Base-by-base conservation (phyloP, 2,113 vertebrate genomes). In the Gasterosteus aculeatus region DNA sequence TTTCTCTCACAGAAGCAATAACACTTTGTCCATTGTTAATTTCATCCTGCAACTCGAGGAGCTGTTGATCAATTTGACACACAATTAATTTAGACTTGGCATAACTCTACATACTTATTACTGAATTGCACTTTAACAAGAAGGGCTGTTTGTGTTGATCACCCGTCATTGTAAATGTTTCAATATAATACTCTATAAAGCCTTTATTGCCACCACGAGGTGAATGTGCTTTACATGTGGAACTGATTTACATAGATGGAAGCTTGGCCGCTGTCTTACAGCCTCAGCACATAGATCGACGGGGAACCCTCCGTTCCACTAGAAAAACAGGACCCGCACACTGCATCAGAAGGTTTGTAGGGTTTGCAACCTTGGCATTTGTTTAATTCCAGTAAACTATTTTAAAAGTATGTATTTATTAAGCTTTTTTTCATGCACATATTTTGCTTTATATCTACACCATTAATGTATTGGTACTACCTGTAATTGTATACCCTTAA, bases 131-230 rank as follows among this genome's bases (percentile, higher is more conserved):
- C 61, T 87, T 87, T 84, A 83, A 83, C 79, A 72, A 70, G 81
- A 41, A 65, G 53, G 75, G 15, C 72, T 75, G 59, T 89, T 76
- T 82, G 69, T 77, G 78, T 82, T 81, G 73, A 78, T 84, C 72
- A 70, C 72, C 53, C 59, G 57, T 63, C 62, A 47, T 44, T 77
- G 71, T 89, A 85, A 87, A 88, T 64, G 83, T 82, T 78, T 83
- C 78, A 67, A 51, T 87, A 75, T 81, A 86, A 86, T 72, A 81
- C 72, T 78, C 85, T 31, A 71, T 88, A 88, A 87, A 88, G 59
- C 15, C 68, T 85, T 88, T 85, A 86, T 82, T 66, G 78, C 64
- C 46, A 66, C 33, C 67, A 47, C 64, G 76, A 41, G 63, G 58
- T 77, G 53, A 62, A 58, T 70, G 44, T 31, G 57, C 51, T 67